phyloP scores from a whole-genome alignment of 2,797 vertebrate genomes.

The Microhierax caerulescens region DNA sequence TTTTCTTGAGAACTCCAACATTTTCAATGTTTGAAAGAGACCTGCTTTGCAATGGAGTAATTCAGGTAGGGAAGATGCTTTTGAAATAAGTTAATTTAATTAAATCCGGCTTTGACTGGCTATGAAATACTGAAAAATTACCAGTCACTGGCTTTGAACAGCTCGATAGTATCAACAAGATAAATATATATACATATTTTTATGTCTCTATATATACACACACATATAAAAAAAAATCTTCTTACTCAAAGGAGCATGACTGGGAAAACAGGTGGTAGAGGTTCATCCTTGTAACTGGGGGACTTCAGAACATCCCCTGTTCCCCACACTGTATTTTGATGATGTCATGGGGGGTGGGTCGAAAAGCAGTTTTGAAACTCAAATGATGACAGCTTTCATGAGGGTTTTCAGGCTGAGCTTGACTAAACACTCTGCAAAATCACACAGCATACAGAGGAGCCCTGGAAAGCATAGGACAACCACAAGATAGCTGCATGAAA shows the following conservation, averaged over 20 bases:
- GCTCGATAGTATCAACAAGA: neutral
- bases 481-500: neutral
- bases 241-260: neutral
- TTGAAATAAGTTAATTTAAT: neutral
- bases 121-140: neutral
- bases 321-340: neutral
- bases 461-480: neutral
- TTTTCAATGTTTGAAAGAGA: neutral
- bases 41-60: neutral
- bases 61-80: neutral
- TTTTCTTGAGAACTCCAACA: neutral
- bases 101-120: neutral
- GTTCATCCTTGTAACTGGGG: neutral
- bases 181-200: neutral
- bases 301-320: neutral
- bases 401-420: neutral
- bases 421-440: neutral
- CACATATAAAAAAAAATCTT: neutral
- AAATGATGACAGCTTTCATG: neutral
- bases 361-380: neutral
- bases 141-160: neutral
- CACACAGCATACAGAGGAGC: neutral
- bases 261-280: neutral
- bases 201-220: accelerated
- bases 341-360: neutral